A percentile compares a stretch with the other conserved stretches of the same genome.
Evolutionary conservation across 2,113 vertebrate species (phyloP).

Genomic region (Sorex fumeus): DNA sequence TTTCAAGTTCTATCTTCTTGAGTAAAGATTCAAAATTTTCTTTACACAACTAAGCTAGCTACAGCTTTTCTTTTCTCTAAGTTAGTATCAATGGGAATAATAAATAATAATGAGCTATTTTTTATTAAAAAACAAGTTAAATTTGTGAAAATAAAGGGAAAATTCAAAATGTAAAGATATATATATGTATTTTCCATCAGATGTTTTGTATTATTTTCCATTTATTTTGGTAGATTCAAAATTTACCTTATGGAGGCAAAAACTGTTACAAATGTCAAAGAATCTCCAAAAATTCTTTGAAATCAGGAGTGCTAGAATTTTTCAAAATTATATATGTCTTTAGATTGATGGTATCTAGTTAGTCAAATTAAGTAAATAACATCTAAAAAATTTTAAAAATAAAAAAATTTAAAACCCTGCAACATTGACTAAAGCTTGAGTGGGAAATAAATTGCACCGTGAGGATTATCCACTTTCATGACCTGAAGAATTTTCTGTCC

Average conservation of each 20-base stretch:
- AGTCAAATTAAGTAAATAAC: neutral
- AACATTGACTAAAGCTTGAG: neutral
- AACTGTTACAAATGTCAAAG: slow-evolving; percentile 13
- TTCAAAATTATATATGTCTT: slow-evolving; percentile 60
- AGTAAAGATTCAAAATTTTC: slow-evolving; percentile 20
- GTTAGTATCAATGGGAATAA: slow-evolving; percentile 23
- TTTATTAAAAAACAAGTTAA: neutral
- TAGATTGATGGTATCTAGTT: slow-evolving; percentile 45
- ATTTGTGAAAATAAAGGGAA: slow-evolving; percentile 31
- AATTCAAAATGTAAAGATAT: slow-evolving; percentile 19
- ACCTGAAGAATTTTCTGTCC: slow-evolving; percentile 51
- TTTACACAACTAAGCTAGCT: neutral
- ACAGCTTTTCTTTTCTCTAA: neutral
- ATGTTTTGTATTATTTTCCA: neutral
- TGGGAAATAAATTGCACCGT: slow-evolving; percentile 24
- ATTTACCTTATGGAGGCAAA: neutral
- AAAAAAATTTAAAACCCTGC: neutral
- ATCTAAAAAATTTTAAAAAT: slow-evolving; percentile 36
- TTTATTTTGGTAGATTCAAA: slow-evolving; percentile 13
- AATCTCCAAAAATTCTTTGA: slow-evolving; percentile 30
- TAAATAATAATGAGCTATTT: slow-evolving; percentile 33
- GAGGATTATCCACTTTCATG: slow-evolving; percentile 64
- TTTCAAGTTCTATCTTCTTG: slow-evolving; percentile 63
- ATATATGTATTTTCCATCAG: slow-evolving; percentile 21
- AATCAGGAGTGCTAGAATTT: slow-evolving; percentile 21